Evolutionary conservation across 1,140 invertebrate species (phyloP), one percentile per base, ranked within the genome.

Genomic region (Trachymyrmex cornetzi): DNA sequence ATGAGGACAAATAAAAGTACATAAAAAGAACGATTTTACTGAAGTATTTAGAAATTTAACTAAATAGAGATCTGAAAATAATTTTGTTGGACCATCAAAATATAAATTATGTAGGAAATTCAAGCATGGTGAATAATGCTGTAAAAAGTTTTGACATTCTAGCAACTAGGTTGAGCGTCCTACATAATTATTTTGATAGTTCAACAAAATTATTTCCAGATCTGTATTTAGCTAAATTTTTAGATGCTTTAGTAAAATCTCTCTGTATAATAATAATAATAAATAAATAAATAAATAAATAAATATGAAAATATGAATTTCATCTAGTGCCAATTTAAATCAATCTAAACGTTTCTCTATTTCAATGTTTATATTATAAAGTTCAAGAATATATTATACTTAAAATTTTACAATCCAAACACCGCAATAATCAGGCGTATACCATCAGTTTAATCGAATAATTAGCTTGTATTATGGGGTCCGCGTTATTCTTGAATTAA

Each of bases 401-500:
- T 57, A 14, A 22, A 57, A 24, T 27, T 57, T 14, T 71, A 48
- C 34, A 53, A 53, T 72, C 3, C 22, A 53, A 81, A 57, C 16
- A 34, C 0, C 19, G 44, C 30, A 50, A 57, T 27, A 71, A 71
- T 81, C 22, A 50, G 16, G 0, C 14, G 12, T 57, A 27, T 19
- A 16, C 38, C 79, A 11, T 59, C 24, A 14, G 24, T 69, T 69
- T 50, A 69, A 69, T 14, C 50, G 11, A 22, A 57, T 57, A 81
- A 71, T 81, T 71, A 81, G 14, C 19, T 55, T 24, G 50, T 12
- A 16, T 77, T 77, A 50, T n/a, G 19, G 38, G 0, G 6, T 57
- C 3, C 50, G 57, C 22, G 30, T 57, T 38, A 30, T 30, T 53
- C 30, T 44, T 22, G 53, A 82, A 61, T 59, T 30, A 59, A 74